Evolutionary conservation across 2,888 invertebrate genomes (phyloP), one percentile per base, ranked within the genome.

Genomic region (Nephrotoma guestfalica): DNA sequence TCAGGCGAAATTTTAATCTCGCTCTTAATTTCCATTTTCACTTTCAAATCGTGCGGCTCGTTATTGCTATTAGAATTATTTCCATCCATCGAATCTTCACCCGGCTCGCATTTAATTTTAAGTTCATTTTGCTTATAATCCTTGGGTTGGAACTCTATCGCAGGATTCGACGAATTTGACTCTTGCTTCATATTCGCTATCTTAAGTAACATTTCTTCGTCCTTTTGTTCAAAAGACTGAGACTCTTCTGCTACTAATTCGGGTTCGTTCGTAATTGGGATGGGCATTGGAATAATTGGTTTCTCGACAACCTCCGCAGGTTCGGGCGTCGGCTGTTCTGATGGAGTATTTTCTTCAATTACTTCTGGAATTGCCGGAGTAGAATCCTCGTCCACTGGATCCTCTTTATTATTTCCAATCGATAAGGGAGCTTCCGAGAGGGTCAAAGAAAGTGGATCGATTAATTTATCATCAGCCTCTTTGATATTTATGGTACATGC

Each of bases 1-100:
- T 84, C 86, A 51, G 7, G 87, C 57, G 51, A 86, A 87, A 86
- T 86, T 87, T 89, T 89, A 45, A 91, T 90, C 88, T 91, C 91
- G 86, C 91, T 92, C 87, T 92, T 92, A 86, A 94, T 92, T 90
- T 95, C 95, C 89, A 95, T 94, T 89, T 95, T 95, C 45, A 95
- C 94, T 90, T 95, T 95, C 87, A 95, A 91, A 90, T 95, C 95
- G 89, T 95, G 95, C 6, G 95, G 95, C 89, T 95, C 95, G 90
- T 92, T 93, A 90, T 92, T 93, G 88, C 91, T 91, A 86, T 91
- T 92, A 87, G 91, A 91, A 89, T 91, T 91, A 86, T 90, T 89
- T 47, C 91, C 90, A 87, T 93, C 93, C 88, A 90, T 89, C 15
- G 88, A 89, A 87, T 92, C 92, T 87, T 92, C 91, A 88, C 92